Percentiles rank a stretch among this genome's conserved stretches.
phyloP scores from a whole-genome alignment of 2,888 invertebrate species.

The Charanyca ferruginea region DNA sequence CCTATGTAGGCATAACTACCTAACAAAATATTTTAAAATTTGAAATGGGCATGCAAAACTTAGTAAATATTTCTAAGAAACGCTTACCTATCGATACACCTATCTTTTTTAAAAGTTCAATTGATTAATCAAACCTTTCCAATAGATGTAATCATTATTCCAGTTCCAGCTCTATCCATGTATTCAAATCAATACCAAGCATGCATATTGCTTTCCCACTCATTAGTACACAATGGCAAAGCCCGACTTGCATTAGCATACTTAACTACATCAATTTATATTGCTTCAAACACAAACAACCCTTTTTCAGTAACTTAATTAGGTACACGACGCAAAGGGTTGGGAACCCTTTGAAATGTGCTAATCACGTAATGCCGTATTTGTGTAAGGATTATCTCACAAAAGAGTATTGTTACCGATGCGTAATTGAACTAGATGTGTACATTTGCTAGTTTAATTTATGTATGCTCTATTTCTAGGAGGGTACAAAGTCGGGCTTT shows the following conservation, averaged over 20 bases:
- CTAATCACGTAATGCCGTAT: conserved; percentile 83
- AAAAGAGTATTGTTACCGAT: conserved; percentile 70
- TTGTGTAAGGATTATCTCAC: conserved; percentile 76
- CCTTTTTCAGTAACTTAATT: conserved; percentile 55
- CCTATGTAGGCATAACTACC: no score
- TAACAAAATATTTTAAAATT: no score
- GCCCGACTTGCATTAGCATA: conserved; percentile 38
- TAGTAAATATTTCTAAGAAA: no score
- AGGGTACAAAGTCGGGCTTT: conserved; percentile 10
- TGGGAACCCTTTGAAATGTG: conserved; percentile 77
- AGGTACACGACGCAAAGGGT: conserved; percentile 60
- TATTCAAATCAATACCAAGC: conserved; percentile 9
- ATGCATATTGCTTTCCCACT: conserved; percentile 5
- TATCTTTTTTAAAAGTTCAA: background rate
- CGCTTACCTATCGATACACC: no score
- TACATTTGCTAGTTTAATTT: conserved; percentile 68
- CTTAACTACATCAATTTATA: conserved; percentile 66
- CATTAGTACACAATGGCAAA: conserved; percentile 28
- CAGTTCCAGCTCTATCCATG: background rate
- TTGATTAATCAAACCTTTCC: background rate
- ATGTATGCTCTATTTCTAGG: conserved; percentile 26
- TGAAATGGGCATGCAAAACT: no score
- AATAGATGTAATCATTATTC: background rate
- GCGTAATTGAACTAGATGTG: conserved; percentile 69
- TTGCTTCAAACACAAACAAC: conserved; percentile 70